These are phyloP conservation scores for Sebastes glaucus DNA, from an alignment of 2,797 vertebrate species.

Conservation along the genomic window DNA sequence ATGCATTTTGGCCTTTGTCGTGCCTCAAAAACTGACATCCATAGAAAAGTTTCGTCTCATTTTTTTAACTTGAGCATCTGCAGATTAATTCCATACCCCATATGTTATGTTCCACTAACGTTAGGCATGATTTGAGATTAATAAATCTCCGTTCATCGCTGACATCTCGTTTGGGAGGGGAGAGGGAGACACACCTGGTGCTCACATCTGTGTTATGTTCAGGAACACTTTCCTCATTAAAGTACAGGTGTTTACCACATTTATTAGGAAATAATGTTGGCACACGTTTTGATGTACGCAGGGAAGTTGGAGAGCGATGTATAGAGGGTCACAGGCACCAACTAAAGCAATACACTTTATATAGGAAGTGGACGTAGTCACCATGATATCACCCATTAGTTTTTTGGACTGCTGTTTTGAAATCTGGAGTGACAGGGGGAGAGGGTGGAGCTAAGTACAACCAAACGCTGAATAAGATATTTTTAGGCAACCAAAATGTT, in stretches of 20 bases:
- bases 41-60: too few species aligned
- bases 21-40: background rate
- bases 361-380: too few species aligned
- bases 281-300: background rate
- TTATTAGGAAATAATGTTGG: background rate
- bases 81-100: background rate
- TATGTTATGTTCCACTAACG: background rate
- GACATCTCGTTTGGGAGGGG: background rate
- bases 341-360: too few species aligned
- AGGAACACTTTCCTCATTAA: background rate
- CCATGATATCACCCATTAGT: too few species aligned
- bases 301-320: too few species aligned
- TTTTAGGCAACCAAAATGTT: too few species aligned
- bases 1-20: background rate
- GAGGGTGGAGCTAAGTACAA: too few species aligned
- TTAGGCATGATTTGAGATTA: background rate
- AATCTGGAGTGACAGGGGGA: too few species aligned
- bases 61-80: background rate
- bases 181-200: background rate
- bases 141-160: background rate
- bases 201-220: background rate
- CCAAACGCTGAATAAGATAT: too few species aligned
- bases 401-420: too few species aligned
- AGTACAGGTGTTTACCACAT: background rate
- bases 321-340: too few species aligned